Base-by-base conservation (phyloP, 35 echinoderm and acorn worm species). In the Heliocidaris tuberculata region DNA sequence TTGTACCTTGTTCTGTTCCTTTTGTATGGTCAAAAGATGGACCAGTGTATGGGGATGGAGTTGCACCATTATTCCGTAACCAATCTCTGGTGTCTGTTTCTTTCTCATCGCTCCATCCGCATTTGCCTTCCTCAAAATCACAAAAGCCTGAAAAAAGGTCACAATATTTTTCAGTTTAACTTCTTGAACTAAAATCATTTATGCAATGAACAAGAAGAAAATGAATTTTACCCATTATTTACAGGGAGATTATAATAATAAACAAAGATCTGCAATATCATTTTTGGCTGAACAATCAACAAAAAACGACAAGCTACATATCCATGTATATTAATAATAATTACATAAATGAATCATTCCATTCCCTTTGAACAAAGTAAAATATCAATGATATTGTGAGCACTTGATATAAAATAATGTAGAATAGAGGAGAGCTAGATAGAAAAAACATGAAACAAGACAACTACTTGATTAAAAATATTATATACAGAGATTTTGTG, bases 61-160 rank as follows among this genome's bases (percentile, higher is more conserved):
- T 99, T 0, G 13, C 30, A 12, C 96, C 96, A 2, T 90, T 96
- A 30, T 30, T 92, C 27, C 96, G 94, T 56, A 71, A 70, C 95
- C 96, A 99, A 88, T 99, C 98, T 9, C 60, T 30, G 9, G 90
- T 48, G 94, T 97, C 98, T 21, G 92, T 93, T 0, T 95, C 94
- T 2, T 48, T 30, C 29, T 95, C 98, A 31, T 99, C 95, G 19
- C 59, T 94, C 96, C 97, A 99, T 5, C 95, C 96, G 70, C 98
- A 99, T 8, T 93, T 92, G 16, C 94, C 96, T 30, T 96, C 85
- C 93, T 99, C 96, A 97, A 99, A 99, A 85, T 96, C 96, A 88
- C 98, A 99, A 13, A 93, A 96, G 30, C 95, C 98, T 99, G 86
- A 86, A 96, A 50, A 86, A 96, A 60, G 85, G 32, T 32, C 13